Conservation (phyloP, 2,888 invertebrate genomes). For the Mimachlamys varia region DNA sequence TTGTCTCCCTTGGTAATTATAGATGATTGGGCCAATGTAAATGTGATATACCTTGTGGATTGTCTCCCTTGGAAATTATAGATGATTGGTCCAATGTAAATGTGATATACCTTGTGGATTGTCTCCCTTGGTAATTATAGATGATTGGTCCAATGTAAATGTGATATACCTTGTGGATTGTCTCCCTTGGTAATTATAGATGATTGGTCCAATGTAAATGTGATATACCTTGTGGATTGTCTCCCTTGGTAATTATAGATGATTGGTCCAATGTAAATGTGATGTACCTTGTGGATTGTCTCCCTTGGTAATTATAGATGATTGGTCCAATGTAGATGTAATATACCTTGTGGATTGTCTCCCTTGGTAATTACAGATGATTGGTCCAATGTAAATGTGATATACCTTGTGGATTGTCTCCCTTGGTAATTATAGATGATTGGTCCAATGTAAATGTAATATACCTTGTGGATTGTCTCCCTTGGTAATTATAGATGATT, state of each 20-base stretch:
- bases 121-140: conserved; percentile 93
- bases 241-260: conserved; percentile 94
- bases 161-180: conserved; percentile 83
- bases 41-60: conserved; percentile 84
- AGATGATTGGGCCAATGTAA: too few species aligned
- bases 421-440: conserved; percentile 95
- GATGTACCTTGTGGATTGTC: conserved; percentile 83
- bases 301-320: conserved; percentile 94
- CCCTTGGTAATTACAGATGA: conserved; percentile 94
- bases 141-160: too few species aligned
- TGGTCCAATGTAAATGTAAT: too few species aligned
- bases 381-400: too few species aligned
- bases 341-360: conserved; percentile 84
- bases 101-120: conserved; percentile 83
- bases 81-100: too few species aligned
- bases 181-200: conserved; percentile 93
- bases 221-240: conserved; percentile 83
- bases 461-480: conserved; percentile 83
- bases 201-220: too few species aligned
- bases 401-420: conserved; percentile 84
- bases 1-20: conserved; percentile 91
- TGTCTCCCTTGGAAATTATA: conserved; percentile 93
- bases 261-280: too few species aligned
- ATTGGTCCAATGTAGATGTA: too few species aligned
- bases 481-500: conserved; percentile 95